phyloP scores from a whole-genome alignment of 2,797 vertebrate species.

The Paratrypauchen microcephalus region DNA sequence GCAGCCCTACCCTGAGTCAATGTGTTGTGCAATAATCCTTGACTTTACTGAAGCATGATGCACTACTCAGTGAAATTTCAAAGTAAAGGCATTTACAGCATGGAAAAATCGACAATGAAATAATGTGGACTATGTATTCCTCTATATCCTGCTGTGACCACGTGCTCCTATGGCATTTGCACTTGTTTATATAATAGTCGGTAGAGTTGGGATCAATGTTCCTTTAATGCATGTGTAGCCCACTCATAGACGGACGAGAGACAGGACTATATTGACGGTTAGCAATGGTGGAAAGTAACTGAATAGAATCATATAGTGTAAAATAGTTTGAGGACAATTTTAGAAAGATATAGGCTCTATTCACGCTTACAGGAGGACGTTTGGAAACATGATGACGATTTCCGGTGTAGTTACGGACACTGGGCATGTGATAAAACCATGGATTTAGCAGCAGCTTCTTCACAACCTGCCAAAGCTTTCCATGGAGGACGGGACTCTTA shows the following conservation, averaged over 20 bases:
- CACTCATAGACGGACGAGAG: slow-evolving; percentile 3
- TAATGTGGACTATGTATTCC: not conserved
- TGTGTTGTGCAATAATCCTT: slow-evolving; percentile 21
- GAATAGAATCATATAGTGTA: not conserved
- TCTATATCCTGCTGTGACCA: slow-evolving; percentile 17
- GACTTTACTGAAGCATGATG: slow-evolving; percentile 46
- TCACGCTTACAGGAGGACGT: too few species aligned
- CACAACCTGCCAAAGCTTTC: too few species aligned
- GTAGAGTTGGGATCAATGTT: slow-evolving; percentile 14
- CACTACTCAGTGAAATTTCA: slow-evolving; percentile 27
- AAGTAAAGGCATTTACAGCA: slow-evolving; percentile 24
- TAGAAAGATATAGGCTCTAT: too few species aligned
- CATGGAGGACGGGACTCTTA: too few species aligned
- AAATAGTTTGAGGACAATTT: too few species aligned
- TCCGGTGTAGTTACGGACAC: too few species aligned
- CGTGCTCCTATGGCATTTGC: slow-evolving; percentile 31
- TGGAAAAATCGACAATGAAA: slow-evolving; percentile 14
- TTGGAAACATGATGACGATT: too few species aligned
- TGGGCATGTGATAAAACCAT: too few species aligned
- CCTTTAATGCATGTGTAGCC: slow-evolving; percentile 51
- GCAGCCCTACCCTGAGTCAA: slow-evolving; percentile 12
- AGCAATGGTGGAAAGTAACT: too few species aligned
- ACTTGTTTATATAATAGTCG: slow-evolving; percentile 22
- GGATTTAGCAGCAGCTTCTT: too few species aligned
- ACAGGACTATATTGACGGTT: not conserved